phyloP scores from a whole-genome alignment of 2,797 vertebrate species.

The Falco rusticolus region DNA sequence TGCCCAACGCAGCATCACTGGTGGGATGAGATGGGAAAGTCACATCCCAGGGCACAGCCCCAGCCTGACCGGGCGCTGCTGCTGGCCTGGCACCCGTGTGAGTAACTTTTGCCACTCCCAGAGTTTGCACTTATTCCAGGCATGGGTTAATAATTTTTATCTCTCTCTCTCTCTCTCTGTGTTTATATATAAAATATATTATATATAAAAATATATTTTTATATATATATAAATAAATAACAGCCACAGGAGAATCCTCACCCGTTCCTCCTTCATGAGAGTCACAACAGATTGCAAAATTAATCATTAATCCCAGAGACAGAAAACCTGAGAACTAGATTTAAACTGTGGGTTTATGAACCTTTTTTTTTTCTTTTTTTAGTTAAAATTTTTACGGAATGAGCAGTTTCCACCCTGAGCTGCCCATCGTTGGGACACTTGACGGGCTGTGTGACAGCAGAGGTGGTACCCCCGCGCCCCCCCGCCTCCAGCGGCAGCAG shows the following conservation, averaged over 20 bases:
- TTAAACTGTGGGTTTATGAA: not conserved
- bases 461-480: too few relatives aligned
- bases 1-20: not conserved
- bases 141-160: not conserved
- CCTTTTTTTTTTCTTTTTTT: not conserved
- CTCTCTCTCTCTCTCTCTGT: too few relatives aligned
- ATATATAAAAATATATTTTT: too few relatives aligned
- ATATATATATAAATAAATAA: not conserved
- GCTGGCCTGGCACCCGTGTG: rapidly evolving
- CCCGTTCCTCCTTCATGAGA: rapidly evolving
- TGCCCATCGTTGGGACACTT: not conserved
- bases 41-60: too few relatives aligned
- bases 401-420: not conserved
- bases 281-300: not conserved
- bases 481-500: too few relatives aligned
- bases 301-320: not conserved
- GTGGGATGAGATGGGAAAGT: not conserved
- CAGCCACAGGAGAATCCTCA: not conserved
- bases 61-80: not conserved
- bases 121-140: rapidly evolving
- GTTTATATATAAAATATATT: too few relatives aligned
- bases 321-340: not conserved
- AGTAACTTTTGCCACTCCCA: not conserved
- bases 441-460: not conserved
- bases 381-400: not conserved